Evolutionary conservation across 2,113 vertebrate genomes (phyloP).

Genomic region (Ammodytes dubius): DNA sequence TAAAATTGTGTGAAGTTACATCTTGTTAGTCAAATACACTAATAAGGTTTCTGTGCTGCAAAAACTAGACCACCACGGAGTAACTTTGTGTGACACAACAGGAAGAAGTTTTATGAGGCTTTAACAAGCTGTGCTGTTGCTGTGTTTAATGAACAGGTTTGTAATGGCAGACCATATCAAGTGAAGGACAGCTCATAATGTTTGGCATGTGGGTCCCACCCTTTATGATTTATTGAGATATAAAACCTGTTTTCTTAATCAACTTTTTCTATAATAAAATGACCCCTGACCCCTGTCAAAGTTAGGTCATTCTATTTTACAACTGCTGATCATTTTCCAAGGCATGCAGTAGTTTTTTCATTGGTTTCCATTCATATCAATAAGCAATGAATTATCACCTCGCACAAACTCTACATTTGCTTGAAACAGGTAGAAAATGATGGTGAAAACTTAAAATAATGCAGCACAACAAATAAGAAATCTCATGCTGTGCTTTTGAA

Average conservation of each 20-base stretch:
- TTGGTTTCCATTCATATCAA: background rate
- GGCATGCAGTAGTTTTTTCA: background rate
- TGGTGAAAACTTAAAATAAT: background rate
- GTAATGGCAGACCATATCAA: too few species aligned
- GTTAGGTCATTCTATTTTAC: background rate
- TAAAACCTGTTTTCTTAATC: conserved; percentile 24
- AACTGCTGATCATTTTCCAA: conserved; percentile 11
- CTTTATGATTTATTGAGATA: conserved; percentile 2
- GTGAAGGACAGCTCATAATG: too few species aligned
- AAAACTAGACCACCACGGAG: conserved; percentile 35
- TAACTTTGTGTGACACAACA: conserved; percentile 59
- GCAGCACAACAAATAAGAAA: background rate
- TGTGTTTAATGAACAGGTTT: conserved; percentile 1
- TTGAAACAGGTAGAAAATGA: background rate
- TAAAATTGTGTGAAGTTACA: conserved; percentile 81
- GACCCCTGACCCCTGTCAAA: conserved; percentile 6
- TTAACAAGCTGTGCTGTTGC: background rate
- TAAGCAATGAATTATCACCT: background rate
- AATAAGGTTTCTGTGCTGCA: conserved; percentile 75
- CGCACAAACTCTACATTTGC: background rate
- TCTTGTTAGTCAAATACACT: conserved; percentile 79
- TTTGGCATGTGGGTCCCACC: background rate
- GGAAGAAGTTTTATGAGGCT: conserved; percentile 5
- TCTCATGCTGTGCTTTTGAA: background rate
- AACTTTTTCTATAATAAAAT: conserved; percentile 15